Evolutionary conservation across 2,797 vertebrate genomes (phyloP).

Genomic region (Gadopsis bispinosus): DNA sequence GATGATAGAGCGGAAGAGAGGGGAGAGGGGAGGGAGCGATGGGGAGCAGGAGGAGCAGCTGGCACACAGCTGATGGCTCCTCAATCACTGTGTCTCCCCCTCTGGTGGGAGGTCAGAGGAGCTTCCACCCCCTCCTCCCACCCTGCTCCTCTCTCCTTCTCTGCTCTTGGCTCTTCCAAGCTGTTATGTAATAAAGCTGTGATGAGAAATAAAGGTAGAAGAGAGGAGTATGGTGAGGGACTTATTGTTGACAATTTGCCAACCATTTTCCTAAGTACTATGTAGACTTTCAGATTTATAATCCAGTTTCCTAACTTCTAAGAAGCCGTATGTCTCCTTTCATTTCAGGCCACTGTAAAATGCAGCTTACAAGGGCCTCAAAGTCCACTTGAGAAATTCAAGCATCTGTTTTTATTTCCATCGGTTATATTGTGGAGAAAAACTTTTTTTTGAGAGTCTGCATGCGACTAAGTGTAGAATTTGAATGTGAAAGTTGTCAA

Average conservation of each 20-base stretch:
- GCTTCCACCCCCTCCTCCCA: conserved; percentile 32
- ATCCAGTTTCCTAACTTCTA: not conserved
- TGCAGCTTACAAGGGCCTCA: not conserved
- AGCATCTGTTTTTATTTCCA: not conserved
- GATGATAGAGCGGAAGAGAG: conserved; percentile 23
- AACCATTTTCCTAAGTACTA: not conserved
- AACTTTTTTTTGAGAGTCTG: not conserved
- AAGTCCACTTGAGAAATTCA: not conserved
- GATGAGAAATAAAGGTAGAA: conserved; percentile 27
- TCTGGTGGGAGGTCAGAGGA: conserved; percentile 77
- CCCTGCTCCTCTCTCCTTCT: conserved; percentile 44
- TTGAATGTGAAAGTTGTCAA: not conserved
- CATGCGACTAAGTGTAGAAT: not conserved
- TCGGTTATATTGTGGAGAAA: not conserved
- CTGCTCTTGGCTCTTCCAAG: conserved; percentile 50
- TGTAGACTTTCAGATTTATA: not conserved
- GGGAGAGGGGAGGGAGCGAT: not conserved
- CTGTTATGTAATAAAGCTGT: conserved; percentile 69
- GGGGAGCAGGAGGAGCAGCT: conserved; percentile 72
- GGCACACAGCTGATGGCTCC: conserved; percentile 75
- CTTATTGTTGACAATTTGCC: not conserved
- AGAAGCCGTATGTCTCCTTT: not conserved
- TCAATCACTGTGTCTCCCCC: conserved; percentile 80
- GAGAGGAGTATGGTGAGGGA: not conserved
- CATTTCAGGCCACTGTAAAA: not conserved